Percentiles rank a stretch among this genome's conserved stretches.
Evolutionary conservation across 2,888 invertebrate genomes (phyloP).

Genomic region (Agrochola litura): DNA sequence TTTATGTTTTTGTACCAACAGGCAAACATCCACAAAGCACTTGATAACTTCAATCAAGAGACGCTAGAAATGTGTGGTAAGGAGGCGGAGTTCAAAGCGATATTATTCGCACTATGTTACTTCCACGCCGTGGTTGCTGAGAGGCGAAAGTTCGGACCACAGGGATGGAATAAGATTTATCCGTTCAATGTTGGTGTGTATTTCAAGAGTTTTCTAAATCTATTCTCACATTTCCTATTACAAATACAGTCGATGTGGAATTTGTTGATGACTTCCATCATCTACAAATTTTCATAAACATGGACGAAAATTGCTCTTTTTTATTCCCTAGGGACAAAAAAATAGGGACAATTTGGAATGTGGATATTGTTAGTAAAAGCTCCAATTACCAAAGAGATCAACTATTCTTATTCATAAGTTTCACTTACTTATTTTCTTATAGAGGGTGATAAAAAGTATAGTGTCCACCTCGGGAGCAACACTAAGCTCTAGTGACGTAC

Average conservation of each 20-base stretch:
- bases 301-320: too few species aligned
- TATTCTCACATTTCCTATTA: not conserved
- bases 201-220: not conserved
- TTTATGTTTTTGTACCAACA: conserved; percentile 68
- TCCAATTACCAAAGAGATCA: too few species aligned
- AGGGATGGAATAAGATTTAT: conserved; percentile 98
- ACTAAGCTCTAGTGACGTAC: too few species aligned
- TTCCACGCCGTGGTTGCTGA: conserved; percentile 99
- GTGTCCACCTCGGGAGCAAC: too few species aligned
- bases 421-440: too few species aligned
- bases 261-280: not conserved
- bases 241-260: not conserved
- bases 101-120: conserved; percentile 97
- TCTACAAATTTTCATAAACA: too few species aligned
- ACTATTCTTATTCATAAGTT: too few species aligned
- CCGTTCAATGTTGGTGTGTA: conserved; percentile 95
- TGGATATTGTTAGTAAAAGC: too few species aligned
- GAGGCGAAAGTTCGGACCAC: conserved; percentile 98
- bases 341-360: too few species aligned
- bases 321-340: too few species aligned
- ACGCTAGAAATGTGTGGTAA: conserved; percentile 98
- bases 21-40: conserved; percentile 98
- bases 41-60: conserved; percentile 98
- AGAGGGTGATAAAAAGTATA: too few species aligned
- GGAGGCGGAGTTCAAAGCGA: conserved; percentile 98